Evolutionary conservation across 2,797 vertebrate genomes (phyloP).

Genomic region (Periparus ater): DNA sequence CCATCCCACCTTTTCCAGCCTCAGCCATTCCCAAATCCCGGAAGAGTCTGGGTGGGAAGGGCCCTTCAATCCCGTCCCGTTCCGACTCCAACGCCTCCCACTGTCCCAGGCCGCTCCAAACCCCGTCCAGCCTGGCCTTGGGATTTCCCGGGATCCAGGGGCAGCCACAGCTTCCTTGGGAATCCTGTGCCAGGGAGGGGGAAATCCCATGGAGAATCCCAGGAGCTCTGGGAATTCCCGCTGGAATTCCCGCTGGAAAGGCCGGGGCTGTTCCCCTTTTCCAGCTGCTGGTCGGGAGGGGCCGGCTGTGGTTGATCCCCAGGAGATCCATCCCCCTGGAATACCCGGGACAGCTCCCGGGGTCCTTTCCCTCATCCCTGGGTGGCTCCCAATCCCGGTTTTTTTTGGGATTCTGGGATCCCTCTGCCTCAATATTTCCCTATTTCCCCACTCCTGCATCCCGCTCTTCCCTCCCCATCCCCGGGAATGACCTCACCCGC

Average conservation of each 20-base stretch:
- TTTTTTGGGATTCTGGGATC: background rate
- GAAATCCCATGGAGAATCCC: background rate
- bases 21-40: background rate
- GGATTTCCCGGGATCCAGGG: background rate
- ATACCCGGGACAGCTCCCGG: background rate
- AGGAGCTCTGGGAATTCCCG: background rate
- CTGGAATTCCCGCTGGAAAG: background rate
- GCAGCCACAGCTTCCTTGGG: background rate
- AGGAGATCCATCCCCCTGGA: background rate
- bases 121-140: accelerated
- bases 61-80: accelerated
- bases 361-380: background rate
- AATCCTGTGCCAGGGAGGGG: background rate
- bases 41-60: background rate
- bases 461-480: background rate
- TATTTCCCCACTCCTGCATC: background rate
- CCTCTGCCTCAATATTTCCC: accelerated
- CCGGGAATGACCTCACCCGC: background rate
- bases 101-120: accelerated
- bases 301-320: background rate
- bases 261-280: background rate
- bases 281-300: background rate
- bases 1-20: background rate
- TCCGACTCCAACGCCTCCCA: accelerated
- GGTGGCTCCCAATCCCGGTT: accelerated